Evolutionary conservation across 37 sponge, comb jelly and placozoan species (phyloP).

Genomic region (Petrosia ficiformis): DNA sequence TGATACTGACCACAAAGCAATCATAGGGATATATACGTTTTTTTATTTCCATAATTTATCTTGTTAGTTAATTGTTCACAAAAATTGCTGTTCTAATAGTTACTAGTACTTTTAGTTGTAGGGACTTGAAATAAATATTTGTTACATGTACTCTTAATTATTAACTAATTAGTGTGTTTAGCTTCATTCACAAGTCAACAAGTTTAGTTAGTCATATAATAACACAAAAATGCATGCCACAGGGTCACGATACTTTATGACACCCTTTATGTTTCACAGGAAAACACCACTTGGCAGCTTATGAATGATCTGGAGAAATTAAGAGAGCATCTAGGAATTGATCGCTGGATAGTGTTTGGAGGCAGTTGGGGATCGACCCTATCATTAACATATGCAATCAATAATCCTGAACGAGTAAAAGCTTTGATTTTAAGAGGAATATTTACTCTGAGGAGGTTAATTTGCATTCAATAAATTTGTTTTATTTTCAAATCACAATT

Average conservation of each 20-base stretch:
- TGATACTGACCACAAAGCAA: too few species aligned
- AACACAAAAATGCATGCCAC: neutral
- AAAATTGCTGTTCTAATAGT: too few species aligned
- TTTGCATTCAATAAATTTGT: neutral
- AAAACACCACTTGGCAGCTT: slow-evolving; percentile 72
- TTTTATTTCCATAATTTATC: too few species aligned
- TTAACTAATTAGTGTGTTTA: too few species aligned
- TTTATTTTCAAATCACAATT: neutral
- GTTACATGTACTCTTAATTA: too few species aligned
- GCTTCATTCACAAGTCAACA: too few species aligned
- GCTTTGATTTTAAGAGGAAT: slow-evolving; percentile 58
- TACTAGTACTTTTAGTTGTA: too few species aligned
- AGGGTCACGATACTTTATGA: neutral
- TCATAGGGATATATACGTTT: too few species aligned
- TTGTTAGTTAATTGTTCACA: too few species aligned
- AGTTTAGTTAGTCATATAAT: too few species aligned
- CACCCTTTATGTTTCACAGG: slow-evolving; percentile 31
- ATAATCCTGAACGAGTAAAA: slow-evolving; percentile 51
- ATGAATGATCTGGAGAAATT: slow-evolving; percentile 62
- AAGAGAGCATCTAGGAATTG: slow-evolving; percentile 42
- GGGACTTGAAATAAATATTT: too few species aligned
- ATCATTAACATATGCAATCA: slow-evolving; percentile 43
- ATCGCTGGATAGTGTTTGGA: slow-evolving; percentile 63
- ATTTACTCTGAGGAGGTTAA: slow-evolving; percentile 64
- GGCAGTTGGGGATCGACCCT: slow-evolving; percentile 82